Evolutionary conservation across 2,888 invertebrate species (phyloP).

Genomic region (Eupithecia subumbrata): DNA sequence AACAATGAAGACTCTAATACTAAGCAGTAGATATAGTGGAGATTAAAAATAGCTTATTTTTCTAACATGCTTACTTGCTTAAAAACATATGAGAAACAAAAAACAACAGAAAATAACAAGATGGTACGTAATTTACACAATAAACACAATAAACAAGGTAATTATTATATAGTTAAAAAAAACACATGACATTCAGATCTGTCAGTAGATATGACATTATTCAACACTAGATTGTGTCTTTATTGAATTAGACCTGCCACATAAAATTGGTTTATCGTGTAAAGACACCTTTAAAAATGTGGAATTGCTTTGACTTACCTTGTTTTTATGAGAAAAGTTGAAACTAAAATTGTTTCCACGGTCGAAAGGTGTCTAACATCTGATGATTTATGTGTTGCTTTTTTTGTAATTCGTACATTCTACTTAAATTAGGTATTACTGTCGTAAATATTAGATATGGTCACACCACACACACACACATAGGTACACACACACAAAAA

Average conservation of each 20-base stretch:
- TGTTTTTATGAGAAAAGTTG: not conserved
- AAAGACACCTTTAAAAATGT: not conserved
- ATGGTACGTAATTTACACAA: too few species aligned
- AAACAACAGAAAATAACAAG: too few species aligned
- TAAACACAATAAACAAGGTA: too few species aligned
- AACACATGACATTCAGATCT: too few species aligned
- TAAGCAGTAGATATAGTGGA: too few species aligned
- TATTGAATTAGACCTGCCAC: not conserved
- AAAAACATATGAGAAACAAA: too few species aligned
- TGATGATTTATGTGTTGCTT: not conserved
- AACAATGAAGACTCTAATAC: too few species aligned
- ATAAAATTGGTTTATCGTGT: not conserved
- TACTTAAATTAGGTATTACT: not conserved
- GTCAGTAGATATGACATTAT: too few species aligned
- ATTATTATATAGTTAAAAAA: too few species aligned
- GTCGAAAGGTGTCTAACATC: not conserved
- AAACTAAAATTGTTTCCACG: not conserved
- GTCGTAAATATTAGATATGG: not conserved
- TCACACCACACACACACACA: not conserved
- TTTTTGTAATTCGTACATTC: not conserved
- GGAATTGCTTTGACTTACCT: not conserved
- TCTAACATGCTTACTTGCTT: too few species aligned
- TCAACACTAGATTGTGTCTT: not conserved
- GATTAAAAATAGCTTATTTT: too few species aligned
- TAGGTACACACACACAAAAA: too few species aligned